Evolutionary conservation across 2,113 vertebrate species (phyloP), one percentile per base, ranked within the genome.

Genomic region (Dendrocopos noguchii): DNA sequence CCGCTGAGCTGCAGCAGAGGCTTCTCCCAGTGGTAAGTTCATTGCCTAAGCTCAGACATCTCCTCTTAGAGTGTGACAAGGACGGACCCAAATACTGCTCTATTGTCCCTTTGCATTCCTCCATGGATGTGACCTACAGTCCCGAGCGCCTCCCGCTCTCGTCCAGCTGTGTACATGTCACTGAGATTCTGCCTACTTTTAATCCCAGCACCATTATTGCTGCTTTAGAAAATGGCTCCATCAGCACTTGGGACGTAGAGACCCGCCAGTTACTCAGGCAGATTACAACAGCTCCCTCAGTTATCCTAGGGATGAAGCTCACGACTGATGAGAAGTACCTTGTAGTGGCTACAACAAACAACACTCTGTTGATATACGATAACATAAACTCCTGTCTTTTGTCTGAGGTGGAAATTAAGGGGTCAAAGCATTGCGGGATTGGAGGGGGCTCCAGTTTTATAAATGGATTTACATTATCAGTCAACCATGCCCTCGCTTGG

Each of bases 21-120:
- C 98, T 99, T 82, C 97, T 99, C 89, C 99, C 99, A 12, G 99
- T 99, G 12, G 98, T 99, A 47, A 99, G 99, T 74, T 99, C 99
- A 68, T 98, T 99, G 74, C 99, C 99, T 56, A 99, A 99, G 85
- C 98, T 99, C 15, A 97, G 99, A 95, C 99, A 99, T 87, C 98
- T 99, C 36, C 98, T 99, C 59, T 90, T 99, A 74, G 99, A 99
- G 97, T 99, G 99, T 95, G 99, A 99, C 97, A 99, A 99, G 97
- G 99, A 99, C 0, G 99, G 99, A 47, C 99, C 99, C 19, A 99
- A 99, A 87, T 99, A 99, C 87, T 99, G 99, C 95, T 99, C 99
- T 56, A 99, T 99, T 1, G 99, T 99, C 91, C 99, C 99, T 66
- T 92, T 99, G 59, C 99, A 99, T 95, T 99, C 99, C 31, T 99